Evolutionary conservation across 1,140 invertebrate genomes (phyloP).

Genomic region (Drosophila pectinifera): DNA sequence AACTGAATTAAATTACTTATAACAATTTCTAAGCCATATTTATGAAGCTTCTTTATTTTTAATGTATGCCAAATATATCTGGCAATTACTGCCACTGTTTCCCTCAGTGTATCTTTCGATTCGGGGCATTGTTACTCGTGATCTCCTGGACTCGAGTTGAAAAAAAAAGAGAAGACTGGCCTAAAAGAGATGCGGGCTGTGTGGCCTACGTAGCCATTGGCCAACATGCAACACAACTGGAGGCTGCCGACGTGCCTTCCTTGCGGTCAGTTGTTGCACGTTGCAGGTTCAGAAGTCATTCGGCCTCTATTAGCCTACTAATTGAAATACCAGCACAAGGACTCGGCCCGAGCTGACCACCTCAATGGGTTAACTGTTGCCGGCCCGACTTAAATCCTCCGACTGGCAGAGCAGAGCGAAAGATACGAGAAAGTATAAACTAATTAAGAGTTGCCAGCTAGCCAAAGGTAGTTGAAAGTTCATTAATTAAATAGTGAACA

Average conservation of each 20-base stretch:
- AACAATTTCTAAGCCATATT: too few relatives aligned
- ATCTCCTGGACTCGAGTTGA: constrained; percentile 9
- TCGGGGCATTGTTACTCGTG: constrained; percentile 27
- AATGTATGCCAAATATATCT: too few relatives aligned
- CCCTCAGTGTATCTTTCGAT: neutral
- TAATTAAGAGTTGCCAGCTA: constrained; percentile 30
- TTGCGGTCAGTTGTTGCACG: constrained; percentile 50
- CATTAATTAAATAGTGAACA: constrained; percentile 30
- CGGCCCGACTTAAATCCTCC: constrained; percentile 4
- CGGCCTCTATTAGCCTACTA: constrained; percentile 46
- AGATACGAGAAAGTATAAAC: constrained; percentile 33
- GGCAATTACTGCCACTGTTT: too few relatives aligned
- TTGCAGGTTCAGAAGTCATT: constrained; percentile 46
- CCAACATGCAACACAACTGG: constrained; percentile 27
- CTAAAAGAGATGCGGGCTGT: constrained; percentile 25
- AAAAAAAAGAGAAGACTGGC: constrained; percentile 11
- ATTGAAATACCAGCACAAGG: constrained; percentile 43
- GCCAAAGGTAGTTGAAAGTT: constrained; percentile 33
- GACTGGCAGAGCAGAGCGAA: neutral
- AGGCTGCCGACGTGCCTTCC: constrained; percentile 39
- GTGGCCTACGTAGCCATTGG: constrained; percentile 13
- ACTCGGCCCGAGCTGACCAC: constrained; percentile 1
- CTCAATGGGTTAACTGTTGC: constrained; percentile 25
- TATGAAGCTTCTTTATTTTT: too few relatives aligned
- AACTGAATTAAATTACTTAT: too few relatives aligned